Evolutionary conservation across 2,113 vertebrate species (phyloP).

Genomic region (Etheostoma spectabile): DNA sequence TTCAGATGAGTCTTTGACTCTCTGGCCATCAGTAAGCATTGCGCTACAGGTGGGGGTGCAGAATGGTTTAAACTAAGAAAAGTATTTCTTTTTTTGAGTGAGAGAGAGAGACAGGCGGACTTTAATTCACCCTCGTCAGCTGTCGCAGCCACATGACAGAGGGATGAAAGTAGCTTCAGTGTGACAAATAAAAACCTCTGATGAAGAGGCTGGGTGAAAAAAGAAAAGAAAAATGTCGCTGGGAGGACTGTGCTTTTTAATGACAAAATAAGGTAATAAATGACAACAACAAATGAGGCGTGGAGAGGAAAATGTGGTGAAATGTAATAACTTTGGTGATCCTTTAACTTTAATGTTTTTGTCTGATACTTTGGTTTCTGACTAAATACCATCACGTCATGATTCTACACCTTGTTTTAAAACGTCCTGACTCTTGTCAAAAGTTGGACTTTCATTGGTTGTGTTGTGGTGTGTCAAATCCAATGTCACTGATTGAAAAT

Average conservation of each 20-base stretch:
- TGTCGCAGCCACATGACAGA: background rate
- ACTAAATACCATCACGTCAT: too few species aligned
- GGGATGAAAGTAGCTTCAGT: conserved; percentile 38
- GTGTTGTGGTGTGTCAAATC: too few species aligned
- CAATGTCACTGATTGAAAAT: too few species aligned
- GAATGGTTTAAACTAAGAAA: too few species aligned
- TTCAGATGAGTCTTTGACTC: background rate
- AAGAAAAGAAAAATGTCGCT: background rate
- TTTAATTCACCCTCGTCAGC: background rate
- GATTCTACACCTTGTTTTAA: too few species aligned
- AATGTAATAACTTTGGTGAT: too few species aligned
- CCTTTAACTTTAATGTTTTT: too few species aligned
- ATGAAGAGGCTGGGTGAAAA: conserved; percentile 1
- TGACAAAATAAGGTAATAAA: conserved; percentile 38
- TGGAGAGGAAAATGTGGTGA: background rate
- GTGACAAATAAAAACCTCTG: conserved; percentile 25
- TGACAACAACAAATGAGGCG: conserved; percentile 15
- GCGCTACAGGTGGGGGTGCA: conserved; percentile 22
- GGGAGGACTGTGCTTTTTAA: conserved; percentile 1
- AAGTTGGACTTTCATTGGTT: too few species aligned
- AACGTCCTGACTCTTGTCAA: too few species aligned
- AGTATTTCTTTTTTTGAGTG: too few species aligned
- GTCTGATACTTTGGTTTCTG: too few species aligned
- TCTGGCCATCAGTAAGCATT: background rate
- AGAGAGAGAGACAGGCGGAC: conserved; percentile 3